phyloP scores from a whole-genome alignment of 1,140 invertebrate genomes.

The Drosophila azteca region DNA sequence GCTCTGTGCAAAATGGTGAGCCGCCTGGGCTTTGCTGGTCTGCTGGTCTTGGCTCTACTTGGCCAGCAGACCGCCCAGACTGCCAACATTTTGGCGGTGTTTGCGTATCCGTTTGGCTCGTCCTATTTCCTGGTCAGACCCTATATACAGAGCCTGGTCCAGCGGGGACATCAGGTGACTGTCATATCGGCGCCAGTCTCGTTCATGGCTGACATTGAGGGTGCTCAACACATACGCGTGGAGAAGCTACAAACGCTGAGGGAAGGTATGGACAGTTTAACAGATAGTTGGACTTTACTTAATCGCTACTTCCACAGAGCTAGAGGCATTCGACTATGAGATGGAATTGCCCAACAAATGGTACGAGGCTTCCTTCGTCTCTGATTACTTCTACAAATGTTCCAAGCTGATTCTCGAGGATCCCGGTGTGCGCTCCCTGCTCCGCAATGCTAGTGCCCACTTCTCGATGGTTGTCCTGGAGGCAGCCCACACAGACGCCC shows the following conservation, averaged over 20 bases:
- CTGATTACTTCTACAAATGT: conserved; percentile 40
- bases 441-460: conserved; percentile 34
- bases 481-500: conserved; percentile 58
- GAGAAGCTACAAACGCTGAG: conserved; percentile 20
- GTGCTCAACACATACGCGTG: conserved; percentile 55
- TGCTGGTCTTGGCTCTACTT: conserved; percentile 19
- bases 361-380: conserved; percentile 30
- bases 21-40: conserved; percentile 13
- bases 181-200: conserved; percentile 29
- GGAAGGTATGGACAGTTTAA: conserved; percentile 18
- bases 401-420: conserved; percentile 44
- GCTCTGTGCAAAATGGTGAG: conserved; percentile 14
- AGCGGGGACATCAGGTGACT: conserved; percentile 55
- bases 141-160: conserved; percentile 28
- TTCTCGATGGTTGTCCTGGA: conserved; percentile 71
- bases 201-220: conserved; percentile 42
- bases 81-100: conserved; percentile 63
- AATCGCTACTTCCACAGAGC: conserved; percentile 10
- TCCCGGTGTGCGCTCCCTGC: conserved; percentile 48
- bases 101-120: conserved; percentile 40
- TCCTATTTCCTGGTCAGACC: conserved; percentile 45
- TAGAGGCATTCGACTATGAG: conserved; percentile 1
- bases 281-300: not conserved
- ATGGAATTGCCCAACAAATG: conserved; percentile 25
- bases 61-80: conserved; percentile 10